Conservation (phyloP, 2,888 invertebrate species). For the Drosophila acutilabella region DNA sequence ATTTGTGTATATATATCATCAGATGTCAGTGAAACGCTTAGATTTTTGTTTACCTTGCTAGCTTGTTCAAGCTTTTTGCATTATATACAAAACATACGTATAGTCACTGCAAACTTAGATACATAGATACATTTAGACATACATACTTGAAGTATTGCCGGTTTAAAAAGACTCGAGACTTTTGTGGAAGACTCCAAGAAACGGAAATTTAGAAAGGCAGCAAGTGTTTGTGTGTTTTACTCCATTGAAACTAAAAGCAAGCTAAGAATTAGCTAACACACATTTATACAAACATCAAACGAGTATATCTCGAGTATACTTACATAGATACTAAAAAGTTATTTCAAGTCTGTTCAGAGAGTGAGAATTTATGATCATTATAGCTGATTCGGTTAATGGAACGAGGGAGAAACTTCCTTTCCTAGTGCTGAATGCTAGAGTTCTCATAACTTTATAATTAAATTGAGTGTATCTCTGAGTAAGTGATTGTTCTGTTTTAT, state of each 20-base stretch:
- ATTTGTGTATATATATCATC: background rate
- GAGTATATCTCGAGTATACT: constrained; percentile 10
- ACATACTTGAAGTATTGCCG: constrained; percentile 36
- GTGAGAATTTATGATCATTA: constrained; percentile 6
- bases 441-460: too few relatives aligned
- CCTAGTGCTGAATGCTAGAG: background rate
- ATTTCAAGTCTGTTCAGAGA: background rate
- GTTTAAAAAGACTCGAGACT: constrained; percentile 51
- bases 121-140: constrained; percentile 3
- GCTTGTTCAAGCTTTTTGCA: constrained; percentile 45
- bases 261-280: constrained; percentile 38
- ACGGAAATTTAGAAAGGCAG: constrained; percentile 61
- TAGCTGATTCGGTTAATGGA: background rate
- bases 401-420: background rate
- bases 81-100: constrained; percentile 31
- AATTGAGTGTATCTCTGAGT: background rate
- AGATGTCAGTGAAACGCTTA: constrained; percentile 22
- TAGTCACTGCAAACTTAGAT: background rate
- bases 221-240: constrained; percentile 9
- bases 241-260: constrained; percentile 25
- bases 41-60: constrained; percentile 31
- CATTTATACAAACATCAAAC: constrained; percentile 9
- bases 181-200: constrained; percentile 53
- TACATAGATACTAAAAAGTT: constrained; percentile 1
- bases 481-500: background rate